Evolutionary conservation across 1,140 invertebrate species (phyloP).

Genomic region (Reticulitermes speratus): DNA sequence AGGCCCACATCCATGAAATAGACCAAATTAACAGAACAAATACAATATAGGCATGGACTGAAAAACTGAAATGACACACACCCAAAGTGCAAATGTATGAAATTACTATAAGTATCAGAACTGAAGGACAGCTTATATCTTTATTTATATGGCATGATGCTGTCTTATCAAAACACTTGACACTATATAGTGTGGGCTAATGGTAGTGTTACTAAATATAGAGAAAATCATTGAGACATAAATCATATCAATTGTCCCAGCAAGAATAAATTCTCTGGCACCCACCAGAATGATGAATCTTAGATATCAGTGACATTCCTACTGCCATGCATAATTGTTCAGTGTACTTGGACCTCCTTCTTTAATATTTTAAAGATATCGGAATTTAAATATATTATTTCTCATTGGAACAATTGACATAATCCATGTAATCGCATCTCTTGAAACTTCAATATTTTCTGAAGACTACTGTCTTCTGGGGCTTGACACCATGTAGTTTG

Average conservation of each 20-base stretch:
- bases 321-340: neutral
- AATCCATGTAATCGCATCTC: neutral
- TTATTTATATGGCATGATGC: neutral
- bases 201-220: too few species aligned
- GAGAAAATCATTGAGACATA: neutral
- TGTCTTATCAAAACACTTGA: neutral
- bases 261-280: too few species aligned
- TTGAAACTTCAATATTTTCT: neutral
- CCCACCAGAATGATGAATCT: neutral
- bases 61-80: neutral
- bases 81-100: neutral
- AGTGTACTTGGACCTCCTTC: neutral
- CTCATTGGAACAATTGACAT: neutral
- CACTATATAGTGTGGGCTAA: too few species aligned
- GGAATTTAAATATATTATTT: neutral
- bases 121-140: neutral
- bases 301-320: neutral
- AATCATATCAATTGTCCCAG: neutral
- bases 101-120: neutral
- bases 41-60: neutral
- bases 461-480: too few species aligned
- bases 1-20: neutral
- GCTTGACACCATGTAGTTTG: too few species aligned
- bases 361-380: neutral
- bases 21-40: neutral